These are phyloP conservation scores for Galaxea fascicularis DNA, from an alignment of 92 coral and sea anemone genomes.

Conservation along the genomic window DNA sequence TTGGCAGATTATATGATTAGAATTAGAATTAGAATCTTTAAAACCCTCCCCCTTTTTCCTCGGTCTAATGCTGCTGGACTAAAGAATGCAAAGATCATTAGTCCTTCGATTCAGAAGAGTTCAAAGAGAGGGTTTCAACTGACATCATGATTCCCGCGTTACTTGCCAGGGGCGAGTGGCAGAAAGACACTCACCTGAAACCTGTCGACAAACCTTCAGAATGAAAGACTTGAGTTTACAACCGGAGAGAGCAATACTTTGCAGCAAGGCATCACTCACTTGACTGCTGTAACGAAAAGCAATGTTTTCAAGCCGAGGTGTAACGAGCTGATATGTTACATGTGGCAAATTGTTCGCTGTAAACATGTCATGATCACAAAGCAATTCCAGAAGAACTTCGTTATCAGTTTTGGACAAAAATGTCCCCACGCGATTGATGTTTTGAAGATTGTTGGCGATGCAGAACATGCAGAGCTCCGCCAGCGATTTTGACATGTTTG, in stretches of 20 bases:
- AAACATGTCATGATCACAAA: slow-evolving; percentile 87
- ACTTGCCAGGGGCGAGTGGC: neutral
- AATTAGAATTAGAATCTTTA: too few relatives aligned
- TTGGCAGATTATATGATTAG: too few relatives aligned
- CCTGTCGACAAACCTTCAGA: slow-evolving; percentile 58
- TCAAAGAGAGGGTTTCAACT: too few relatives aligned
- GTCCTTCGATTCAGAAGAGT: too few relatives aligned
- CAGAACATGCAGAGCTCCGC: slow-evolving; percentile 79
- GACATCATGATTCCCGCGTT: too few relatives aligned
- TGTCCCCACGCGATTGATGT: slow-evolving; percentile 69
- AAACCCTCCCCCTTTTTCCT: too few relatives aligned
- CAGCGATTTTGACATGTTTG: slow-evolving; percentile 64
- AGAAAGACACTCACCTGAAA: slow-evolving; percentile 62
- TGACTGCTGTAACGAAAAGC: slow-evolving; percentile 73
- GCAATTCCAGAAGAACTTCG: slow-evolving; percentile 73
- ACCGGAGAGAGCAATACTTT: slow-evolving; percentile 61
- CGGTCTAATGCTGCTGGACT: too few relatives aligned
- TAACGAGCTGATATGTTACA: slow-evolving; percentile 65
- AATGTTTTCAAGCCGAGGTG: slow-evolving; percentile 66
- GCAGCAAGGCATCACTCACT: slow-evolving; percentile 67
- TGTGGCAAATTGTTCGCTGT: slow-evolving; percentile 61
- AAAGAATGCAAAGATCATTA: too few relatives aligned
- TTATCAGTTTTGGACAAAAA: slow-evolving; percentile 73
- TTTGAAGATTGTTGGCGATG: slow-evolving; percentile 75
- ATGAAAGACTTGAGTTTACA: slow-evolving; percentile 66